These are phyloP conservation scores for Sylvia borin DNA, from an alignment of 2,797 vertebrate genomes.

Conservation along the genomic window DNA sequence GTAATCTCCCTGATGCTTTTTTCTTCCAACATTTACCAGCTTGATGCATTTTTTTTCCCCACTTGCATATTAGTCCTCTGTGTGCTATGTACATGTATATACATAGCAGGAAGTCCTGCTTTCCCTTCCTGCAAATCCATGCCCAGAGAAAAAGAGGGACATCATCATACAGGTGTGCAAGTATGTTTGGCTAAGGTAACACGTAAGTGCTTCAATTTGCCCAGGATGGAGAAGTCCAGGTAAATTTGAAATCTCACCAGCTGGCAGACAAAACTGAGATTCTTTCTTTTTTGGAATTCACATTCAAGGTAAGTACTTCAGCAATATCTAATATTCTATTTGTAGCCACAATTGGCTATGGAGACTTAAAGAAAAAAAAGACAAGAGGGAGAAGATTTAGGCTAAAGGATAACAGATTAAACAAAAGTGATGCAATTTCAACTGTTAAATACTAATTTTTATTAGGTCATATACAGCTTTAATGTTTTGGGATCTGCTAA, in stretches of 20 bases:
- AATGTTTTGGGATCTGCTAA: neutral
- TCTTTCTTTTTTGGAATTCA: neutral
- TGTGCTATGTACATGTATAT: rapidly evolving
- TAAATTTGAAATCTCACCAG: neutral
- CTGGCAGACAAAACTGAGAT: neutral
- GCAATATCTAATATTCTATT: neutral
- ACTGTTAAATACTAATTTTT: neutral
- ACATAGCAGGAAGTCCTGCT: neutral
- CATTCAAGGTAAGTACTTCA: neutral
- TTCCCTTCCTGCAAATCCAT: neutral
- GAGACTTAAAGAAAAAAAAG: neutral
- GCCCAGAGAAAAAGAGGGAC: neutral
- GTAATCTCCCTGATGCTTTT: neutral
- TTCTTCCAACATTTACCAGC: neutral
- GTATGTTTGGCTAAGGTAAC: neutral
- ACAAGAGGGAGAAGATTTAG: neutral
- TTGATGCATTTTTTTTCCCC: neutral
- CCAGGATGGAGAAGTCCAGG: neutral
- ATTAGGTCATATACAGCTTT: neutral
- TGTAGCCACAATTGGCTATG: neutral
- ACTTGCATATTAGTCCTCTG: neutral
- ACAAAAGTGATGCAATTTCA: neutral
- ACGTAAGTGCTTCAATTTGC: neutral
- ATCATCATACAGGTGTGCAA: neutral
- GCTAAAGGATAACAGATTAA: neutral